These are phyloP conservation scores for Plemyria rubiginata DNA, from an alignment of 2,888 invertebrate genomes.

Conservation along the genomic window DNA sequence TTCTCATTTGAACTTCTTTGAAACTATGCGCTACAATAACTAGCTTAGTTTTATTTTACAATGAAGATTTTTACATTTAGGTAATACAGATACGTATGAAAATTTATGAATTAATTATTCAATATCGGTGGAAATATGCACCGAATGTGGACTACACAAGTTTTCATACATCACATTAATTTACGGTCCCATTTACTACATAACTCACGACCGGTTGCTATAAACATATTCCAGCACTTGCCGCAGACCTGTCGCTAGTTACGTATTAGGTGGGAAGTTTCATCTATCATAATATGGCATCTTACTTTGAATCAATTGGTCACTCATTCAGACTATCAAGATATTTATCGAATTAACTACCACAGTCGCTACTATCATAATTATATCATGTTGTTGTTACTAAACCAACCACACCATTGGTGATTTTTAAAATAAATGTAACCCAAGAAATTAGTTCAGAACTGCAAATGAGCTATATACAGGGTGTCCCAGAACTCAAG, in stretches of 20 bases:
- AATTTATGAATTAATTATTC: constrained; percentile 8
- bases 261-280: not conserved
- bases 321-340: constrained; percentile 26
- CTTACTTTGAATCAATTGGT: constrained; percentile 28
- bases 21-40: not conserved
- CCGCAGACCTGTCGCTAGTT: not conserved
- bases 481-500: no score
- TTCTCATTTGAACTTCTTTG: not conserved
- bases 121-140: constrained; percentile 4
- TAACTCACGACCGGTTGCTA: not conserved
- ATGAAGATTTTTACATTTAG: constrained; percentile 1
- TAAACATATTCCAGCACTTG: not conserved
- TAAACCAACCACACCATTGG: not conserved
- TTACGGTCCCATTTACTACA: not conserved
- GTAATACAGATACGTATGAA: constrained; percentile 3
- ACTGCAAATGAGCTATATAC: no score
- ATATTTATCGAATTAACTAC: not conserved
- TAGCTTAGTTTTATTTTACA: constrained; percentile 8
- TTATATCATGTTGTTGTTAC: not conserved
- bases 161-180: constrained; percentile 1
- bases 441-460: no score
- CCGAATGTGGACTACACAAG: constrained; percentile 9
- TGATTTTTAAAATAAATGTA: not conserved
- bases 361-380: not conserved
- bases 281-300: constrained; percentile 32